Base-by-base conservation (phyloP, 2,797 vertebrate genomes). In the Gymnodraco acuticeps region DNA sequence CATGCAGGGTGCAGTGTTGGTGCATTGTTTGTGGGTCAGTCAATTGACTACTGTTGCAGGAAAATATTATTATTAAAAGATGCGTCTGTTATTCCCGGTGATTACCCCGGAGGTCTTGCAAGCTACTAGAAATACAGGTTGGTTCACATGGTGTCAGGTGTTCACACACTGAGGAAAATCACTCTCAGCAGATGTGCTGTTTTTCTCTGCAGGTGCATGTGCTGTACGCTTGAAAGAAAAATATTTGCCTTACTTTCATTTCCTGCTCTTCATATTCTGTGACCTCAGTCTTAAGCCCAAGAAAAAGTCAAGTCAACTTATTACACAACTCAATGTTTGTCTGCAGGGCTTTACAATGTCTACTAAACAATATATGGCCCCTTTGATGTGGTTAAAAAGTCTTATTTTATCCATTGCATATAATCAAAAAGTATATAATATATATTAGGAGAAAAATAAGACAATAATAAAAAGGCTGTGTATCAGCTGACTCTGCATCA, bases 61-160 rank as follows among this genome's bases (percentile, higher is more conserved):
- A 74, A 73, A 19, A 19, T 7, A 31, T 50, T 20, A 7, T 48
- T 20, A 60, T 75, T 46, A 63, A 61, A 68, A 71, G 10, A 75
- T 82, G 47, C 50, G 4, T 73, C 38, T 42, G 10, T 52, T 64
- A 60, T 48, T 62, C 33, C 61, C 59, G 51, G 48, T 55, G 66
- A 23, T 78, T 77, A 17, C 50, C 23, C 51, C 64, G 23, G 9
- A 81, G 33, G 41, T 73, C 27, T 54, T 66, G 15, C 23, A 17
- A 66, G 33, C 5, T 63, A 58, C 64, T 68, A 67, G 77, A 81
- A 77, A 72, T 56, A 81, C 79, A 70, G 78, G 80, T 86, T 88
- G 38, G 16, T 8, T 75, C 11, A 45, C 19, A 13, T 14, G 6
- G 2, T 15, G 62, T 70, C 58, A 62, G 67, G 46, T 71, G 38